phyloP scores from a whole-genome alignment of 2,888 invertebrate genomes.

The Ormyrus labotus region DNA sequence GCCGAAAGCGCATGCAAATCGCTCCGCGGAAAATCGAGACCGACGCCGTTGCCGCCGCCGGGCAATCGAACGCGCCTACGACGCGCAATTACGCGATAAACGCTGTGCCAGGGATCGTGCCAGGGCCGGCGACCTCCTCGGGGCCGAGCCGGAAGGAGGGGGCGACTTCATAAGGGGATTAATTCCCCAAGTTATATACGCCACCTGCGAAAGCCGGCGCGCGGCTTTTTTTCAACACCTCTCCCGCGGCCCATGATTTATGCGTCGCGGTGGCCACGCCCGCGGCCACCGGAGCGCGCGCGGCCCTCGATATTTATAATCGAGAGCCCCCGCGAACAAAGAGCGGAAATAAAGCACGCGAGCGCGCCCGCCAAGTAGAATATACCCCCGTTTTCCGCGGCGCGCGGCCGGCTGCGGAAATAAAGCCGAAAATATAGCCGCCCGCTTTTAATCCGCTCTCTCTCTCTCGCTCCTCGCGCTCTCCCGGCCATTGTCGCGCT shows the following conservation, averaged over 20 bases:
- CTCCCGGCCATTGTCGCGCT: neutral
- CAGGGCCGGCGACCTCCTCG: neutral
- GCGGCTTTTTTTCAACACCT: neutral
- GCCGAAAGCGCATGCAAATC: neutral
- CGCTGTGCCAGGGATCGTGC: constrained; percentile 57
- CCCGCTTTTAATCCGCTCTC: neutral
- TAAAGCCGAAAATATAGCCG: neutral
- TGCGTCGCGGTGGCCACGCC: constrained; percentile 62
- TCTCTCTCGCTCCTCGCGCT: neutral
- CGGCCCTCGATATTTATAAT: constrained; percentile 64
- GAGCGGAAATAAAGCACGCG: constrained; percentile 33
- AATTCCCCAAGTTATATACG: neutral
- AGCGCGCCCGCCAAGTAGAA: neutral
- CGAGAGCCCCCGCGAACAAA: constrained; percentile 50
- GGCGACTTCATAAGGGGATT: neutral
- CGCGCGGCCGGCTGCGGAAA: neutral
- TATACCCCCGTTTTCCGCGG: neutral
- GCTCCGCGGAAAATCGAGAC: neutral
- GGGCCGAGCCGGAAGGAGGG: neutral
- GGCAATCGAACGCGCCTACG: neutral
- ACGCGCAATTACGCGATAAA: constrained; percentile 62
- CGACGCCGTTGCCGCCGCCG: neutral
- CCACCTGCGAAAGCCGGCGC: neutral
- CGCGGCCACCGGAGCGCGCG: constrained; percentile 62
- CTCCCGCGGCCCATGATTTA: constrained; percentile 60